These are phyloP conservation scores for Drosophila grimshawi DNA, from an alignment of 1,140 invertebrate species.

Conservation along the genomic window DNA sequence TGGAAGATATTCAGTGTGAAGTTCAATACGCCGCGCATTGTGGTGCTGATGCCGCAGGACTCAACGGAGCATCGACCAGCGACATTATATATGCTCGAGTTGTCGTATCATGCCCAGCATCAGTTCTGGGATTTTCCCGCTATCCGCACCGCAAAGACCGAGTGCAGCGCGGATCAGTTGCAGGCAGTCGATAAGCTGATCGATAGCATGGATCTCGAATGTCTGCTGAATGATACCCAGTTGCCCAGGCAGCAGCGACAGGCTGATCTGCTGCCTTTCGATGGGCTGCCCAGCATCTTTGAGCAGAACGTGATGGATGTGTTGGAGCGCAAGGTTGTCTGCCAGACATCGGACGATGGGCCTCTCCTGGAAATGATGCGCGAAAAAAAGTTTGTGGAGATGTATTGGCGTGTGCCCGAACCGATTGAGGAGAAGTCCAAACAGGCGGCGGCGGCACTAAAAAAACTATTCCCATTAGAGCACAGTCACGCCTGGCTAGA, in stretches of 20 bases:
- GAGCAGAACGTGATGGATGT: conserved; percentile 76
- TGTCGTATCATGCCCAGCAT: conserved; percentile 74
- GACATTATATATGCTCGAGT: conserved; percentile 67
- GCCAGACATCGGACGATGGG: conserved; percentile 19
- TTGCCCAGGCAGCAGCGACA: conserved; percentile 49
- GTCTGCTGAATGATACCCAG: conserved; percentile 48
- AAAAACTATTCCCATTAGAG: conserved; percentile 70
- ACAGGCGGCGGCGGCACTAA: conserved; percentile 53
- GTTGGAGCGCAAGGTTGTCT: conserved; percentile 59
- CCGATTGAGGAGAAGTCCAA: conserved; percentile 67
- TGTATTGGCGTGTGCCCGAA: conserved; percentile 73
- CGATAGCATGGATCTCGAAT: conserved; percentile 71
- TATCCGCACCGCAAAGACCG: conserved; percentile 61
- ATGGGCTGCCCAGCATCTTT: conserved; percentile 66
- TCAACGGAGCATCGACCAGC: conserved; percentile 60
- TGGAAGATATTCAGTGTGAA: conserved; percentile 74
- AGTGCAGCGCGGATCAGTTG: conserved; percentile 62
- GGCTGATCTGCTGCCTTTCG: conserved; percentile 72
- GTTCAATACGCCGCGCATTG: conserved; percentile 69
- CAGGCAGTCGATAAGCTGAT: conserved; percentile 72
- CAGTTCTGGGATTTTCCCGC: conserved; percentile 78
- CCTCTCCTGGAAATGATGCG: conserved; percentile 30
- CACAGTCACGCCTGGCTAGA: conserved; percentile 61
- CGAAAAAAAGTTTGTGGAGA: conserved; percentile 61
- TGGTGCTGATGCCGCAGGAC: conserved; percentile 68